Base-by-base conservation (phyloP, 1,140 invertebrate species). In the Metopolophium dirhodum region DNA sequence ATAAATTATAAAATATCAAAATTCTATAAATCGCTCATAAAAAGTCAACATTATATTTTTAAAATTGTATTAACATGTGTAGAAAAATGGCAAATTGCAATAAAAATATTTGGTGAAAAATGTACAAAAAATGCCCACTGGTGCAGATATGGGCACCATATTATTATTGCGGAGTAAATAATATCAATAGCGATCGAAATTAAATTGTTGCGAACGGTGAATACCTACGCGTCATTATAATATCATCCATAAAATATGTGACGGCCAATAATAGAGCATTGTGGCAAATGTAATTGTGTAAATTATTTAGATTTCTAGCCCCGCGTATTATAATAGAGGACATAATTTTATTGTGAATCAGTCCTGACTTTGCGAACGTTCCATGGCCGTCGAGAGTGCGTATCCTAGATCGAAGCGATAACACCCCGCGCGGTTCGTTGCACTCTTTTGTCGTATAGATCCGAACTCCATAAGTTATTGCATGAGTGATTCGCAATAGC, bases 401-500 rank as follows among this genome's bases (percentile, higher is more conserved):
- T 68, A 68, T 26, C 14, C 51, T 49, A 90, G 89, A 90, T 61
- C 89, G 57, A 68, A 7, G 23, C 54, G 89, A 68, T 45, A 68
- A 51, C 57, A 45, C 26, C 37, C 37, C 37, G 57, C 14, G 89
- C 14, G 57, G 89, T 90, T 90, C 89, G 89, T 90, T 68, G 89
- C 89, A 61, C 89, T 90, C 37, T 68, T 68, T 68, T 90, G 89
- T 68, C 37, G 9, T 35, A 20, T 47, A 51, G 87, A 86, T 20
- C 14, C 41, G 8, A 86, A 86, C 41, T 41, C 41, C 47, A 54
- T 49, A 22, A 54, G 54, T 45, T 90, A n/a, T 68, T 61, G 89
- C 89, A 90, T 45, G 89, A 90, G 89, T 89, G 88, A 89, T 89
- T 89, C 23, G 35, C 88, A 89, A 89, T 54, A 41, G n/a, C 8